Conservation (phyloP, 2,797 vertebrate genomes). For the Amazona ochrocephala region DNA sequence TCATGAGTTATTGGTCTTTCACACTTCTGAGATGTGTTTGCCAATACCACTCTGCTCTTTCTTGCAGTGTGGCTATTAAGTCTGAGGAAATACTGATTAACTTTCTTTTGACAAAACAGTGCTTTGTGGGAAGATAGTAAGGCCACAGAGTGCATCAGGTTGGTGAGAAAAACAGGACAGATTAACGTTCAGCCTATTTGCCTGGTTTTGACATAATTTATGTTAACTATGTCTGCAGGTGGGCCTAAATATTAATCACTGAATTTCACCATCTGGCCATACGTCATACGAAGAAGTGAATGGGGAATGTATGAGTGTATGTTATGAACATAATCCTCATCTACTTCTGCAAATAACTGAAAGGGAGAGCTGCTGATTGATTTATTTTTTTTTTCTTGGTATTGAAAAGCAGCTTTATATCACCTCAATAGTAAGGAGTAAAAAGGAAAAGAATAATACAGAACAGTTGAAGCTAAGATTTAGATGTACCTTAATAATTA, state of each 20-base stretch:
- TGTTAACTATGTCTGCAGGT: slow-evolving; percentile 15
- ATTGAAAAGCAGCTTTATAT: neutral
- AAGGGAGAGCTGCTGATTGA: slow-evolving; percentile 2
- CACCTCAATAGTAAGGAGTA: neutral
- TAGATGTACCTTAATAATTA: neutral
- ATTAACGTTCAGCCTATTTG: slow-evolving; percentile 43
- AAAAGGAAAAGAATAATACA: neutral
- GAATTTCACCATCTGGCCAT: slow-evolving; percentile 38
- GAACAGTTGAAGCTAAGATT: neutral
- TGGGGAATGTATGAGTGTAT: neutral
- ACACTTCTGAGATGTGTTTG: slow-evolving; percentile 65
- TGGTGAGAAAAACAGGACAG: neutral
- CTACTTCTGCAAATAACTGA: neutral
- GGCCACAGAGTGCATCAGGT: neutral
- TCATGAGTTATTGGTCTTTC: slow-evolving; percentile 74
- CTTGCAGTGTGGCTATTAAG: slow-evolving; percentile 44
- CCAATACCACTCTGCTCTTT: slow-evolving; percentile 59
- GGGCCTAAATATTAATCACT: slow-evolving; percentile 47
- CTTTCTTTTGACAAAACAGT: slow-evolving; percentile 4
- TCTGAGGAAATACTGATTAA: slow-evolving; percentile 42
- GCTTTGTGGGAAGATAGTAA: neutral
- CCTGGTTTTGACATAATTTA: slow-evolving; percentile 33
- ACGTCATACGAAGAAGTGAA: neutral
- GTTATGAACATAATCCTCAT: neutral
- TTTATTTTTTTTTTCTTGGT: neutral